Percentiles rank a stretch among this genome's conserved stretches.
Evolutionary conservation across 2,888 invertebrate species (phyloP).

Genomic region (Lathronympha strigana): DNA sequence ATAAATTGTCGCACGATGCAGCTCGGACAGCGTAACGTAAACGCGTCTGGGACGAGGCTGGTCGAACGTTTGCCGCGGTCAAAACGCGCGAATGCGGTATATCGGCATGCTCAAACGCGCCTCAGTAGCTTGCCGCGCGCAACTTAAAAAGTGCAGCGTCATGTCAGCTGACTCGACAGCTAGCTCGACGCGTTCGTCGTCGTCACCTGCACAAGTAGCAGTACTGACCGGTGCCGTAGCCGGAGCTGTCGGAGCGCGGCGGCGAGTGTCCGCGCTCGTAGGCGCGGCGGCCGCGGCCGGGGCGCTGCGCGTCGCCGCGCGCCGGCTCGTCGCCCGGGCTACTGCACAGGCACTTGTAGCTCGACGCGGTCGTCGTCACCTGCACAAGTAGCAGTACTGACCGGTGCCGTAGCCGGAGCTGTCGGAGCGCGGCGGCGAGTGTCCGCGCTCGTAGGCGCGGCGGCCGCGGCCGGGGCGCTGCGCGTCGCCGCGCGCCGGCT

Average conservation of each 20-base stretch:
- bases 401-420: slow-evolving; percentile 94
- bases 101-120: too few relatives aligned
- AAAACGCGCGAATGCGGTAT: too few relatives aligned
- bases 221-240: slow-evolving; percentile 90
- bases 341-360: slow-evolving; percentile 87
- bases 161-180: too few relatives aligned
- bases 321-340: slow-evolving; percentile 60
- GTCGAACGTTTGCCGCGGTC: too few relatives aligned
- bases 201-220: slow-evolving; percentile 52
- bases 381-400: slow-evolving; percentile 43
- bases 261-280: slow-evolving; percentile 92
- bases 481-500: slow-evolving; percentile 72
- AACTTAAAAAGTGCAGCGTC: too few relatives aligned
- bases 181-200: too few relatives aligned
- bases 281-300: slow-evolving; percentile 85
- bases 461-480: slow-evolving; percentile 84
- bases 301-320: slow-evolving; percentile 78
- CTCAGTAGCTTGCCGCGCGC: too few relatives aligned
- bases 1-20: too few relatives aligned
- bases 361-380: slow-evolving; percentile 57
- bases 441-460: slow-evolving; percentile 89
- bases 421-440: slow-evolving; percentile 91
- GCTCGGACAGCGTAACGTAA: too few relatives aligned
- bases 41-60: too few relatives aligned
- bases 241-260: slow-evolving; percentile 91